Conservation (phyloP, 2,888 invertebrate species). For the Mongoloraphidia duomilia region DNA sequence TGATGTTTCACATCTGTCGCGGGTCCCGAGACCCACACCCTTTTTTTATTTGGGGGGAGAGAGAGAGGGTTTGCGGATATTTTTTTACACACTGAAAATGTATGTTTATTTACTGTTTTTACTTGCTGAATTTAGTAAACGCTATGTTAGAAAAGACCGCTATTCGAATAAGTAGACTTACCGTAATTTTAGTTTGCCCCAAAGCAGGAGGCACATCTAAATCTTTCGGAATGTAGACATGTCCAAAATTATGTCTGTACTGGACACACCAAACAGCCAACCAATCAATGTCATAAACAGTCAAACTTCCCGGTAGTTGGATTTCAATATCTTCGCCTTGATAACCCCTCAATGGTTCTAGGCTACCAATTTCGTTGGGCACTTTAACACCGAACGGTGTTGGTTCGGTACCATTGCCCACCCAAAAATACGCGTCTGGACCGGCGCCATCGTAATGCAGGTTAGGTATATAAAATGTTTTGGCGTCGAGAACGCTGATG, state of each 20-base stretch:
- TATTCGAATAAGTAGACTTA: too few relatives aligned
- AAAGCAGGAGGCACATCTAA: slow-evolving; percentile 81
- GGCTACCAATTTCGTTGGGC: slow-evolving; percentile 77
- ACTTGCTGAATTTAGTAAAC: too few relatives aligned
- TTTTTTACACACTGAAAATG: too few relatives aligned
- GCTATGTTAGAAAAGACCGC: too few relatives aligned
- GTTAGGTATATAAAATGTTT: slow-evolving; percentile 84
- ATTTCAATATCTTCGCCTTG: slow-evolving; percentile 87
- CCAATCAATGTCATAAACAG: slow-evolving; percentile 87
- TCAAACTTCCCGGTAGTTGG: slow-evolving; percentile 67
- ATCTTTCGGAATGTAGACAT: slow-evolving; percentile 74
- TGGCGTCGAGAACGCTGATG: slow-evolving; percentile 80
- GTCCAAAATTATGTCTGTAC: slow-evolving; percentile 80
- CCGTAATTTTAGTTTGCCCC: slow-evolving; percentile 81
- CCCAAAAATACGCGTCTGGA: slow-evolving; percentile 89
- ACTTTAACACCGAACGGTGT: slow-evolving; percentile 71
- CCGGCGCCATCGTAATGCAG: slow-evolving; percentile 84
- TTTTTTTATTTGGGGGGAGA: too few relatives aligned
- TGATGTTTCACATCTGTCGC: too few relatives aligned
- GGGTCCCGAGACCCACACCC: too few relatives aligned
- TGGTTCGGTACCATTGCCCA: slow-evolving; percentile 77
- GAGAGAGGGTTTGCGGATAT: too few relatives aligned
- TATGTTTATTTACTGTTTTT: too few relatives aligned
- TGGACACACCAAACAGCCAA: slow-evolving; percentile 84
- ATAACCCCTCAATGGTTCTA: slow-evolving; percentile 68